Base-by-base conservation (phyloP, 2,113 vertebrate species). In the Hyperopisus bebe region DNA sequence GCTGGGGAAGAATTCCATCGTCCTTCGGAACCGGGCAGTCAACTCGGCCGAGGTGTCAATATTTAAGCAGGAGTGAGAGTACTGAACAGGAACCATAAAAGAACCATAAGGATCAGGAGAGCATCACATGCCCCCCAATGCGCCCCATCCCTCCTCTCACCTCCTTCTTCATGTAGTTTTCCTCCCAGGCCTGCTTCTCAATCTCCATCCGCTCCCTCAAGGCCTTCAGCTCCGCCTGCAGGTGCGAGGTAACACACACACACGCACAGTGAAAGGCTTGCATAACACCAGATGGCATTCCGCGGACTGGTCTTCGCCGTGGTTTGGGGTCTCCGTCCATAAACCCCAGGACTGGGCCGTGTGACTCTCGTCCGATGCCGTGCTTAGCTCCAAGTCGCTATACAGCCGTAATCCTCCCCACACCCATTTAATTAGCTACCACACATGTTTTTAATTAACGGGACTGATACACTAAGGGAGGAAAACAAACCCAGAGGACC, bases 161-260 rank as follows among this genome's bases (percentile, higher is more conserved):
- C 97, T 99, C 96, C 91, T 98, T 98, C 93, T 97, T 98, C 93
- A 97, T 89, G 21, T 97, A 97, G 93, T 93, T 97, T 47, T 97
- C 97, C 50, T 97, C 97, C 98, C 98, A 99, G 0, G 95, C 94
- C 93, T 98, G 97, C 90, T 96, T 97, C 91, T 99, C 98, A 0
- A 96, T 93, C 90, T 97, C 97, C 90, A 98, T 85, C 7, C 93
- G 95, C n/a, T 99, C 97, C 89, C 95, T 97, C 89, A 98, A 89
- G 0, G 95, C 92, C 91, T 96, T 96, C 90, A 97, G 92, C 93
- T 97, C 97, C 89, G 92, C 89, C 97, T 98, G 88, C 31, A 89
- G 21, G 85, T 24, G 87, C 1, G 88, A 89, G 87, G 90, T 86
- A 66, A 85, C 35, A 58, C 51, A 80, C 70, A 77, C 70, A 3